Evolutionary conservation across 2,797 vertebrate species (phyloP).

Genomic region (Oophaga sylvatica): DNA sequence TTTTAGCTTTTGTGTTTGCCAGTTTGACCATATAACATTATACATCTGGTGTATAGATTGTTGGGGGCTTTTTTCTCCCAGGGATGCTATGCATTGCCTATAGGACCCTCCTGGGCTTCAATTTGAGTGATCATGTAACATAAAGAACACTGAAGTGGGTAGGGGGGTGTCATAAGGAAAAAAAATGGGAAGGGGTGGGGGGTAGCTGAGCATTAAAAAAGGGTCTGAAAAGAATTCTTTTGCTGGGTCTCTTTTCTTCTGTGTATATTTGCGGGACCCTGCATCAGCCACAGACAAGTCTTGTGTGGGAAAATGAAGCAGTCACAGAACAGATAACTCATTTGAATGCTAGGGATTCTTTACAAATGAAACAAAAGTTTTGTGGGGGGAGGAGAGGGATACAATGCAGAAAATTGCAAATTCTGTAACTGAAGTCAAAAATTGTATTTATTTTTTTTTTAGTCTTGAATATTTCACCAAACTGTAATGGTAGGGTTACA

Average conservation of each 20-base stretch:
- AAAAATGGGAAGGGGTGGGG: conserved; percentile 62
- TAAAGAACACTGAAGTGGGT: conserved; percentile 86
- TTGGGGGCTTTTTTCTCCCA: conserved; percentile 89
- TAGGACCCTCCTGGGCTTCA: conserved; percentile 86
- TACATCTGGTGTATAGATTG: conserved; percentile 98
- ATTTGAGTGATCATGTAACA: conserved; percentile 86
- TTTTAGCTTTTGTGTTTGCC: conserved; percentile 95
- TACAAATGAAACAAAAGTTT: conserved; percentile 78
- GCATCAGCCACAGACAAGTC: conserved; percentile 73
- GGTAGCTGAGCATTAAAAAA: conserved; percentile 70
- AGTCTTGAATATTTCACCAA: not conserved
- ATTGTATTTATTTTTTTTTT: not conserved
- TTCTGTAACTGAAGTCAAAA: conserved; percentile 33
- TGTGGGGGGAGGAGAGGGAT: not conserved
- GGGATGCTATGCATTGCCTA: conserved; percentile 81
- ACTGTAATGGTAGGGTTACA: not conserved
- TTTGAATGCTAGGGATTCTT: conserved; percentile 79
- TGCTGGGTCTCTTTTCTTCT: conserved; percentile 72
- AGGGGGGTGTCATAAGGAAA: conserved; percentile 69
- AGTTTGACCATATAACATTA: conserved; percentile 99
- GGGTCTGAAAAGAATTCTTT: conserved; percentile 80
- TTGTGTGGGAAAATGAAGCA: conserved; percentile 82
- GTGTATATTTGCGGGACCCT: conserved; percentile 74
- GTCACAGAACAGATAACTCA: conserved; percentile 83
- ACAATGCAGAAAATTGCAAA: conserved; percentile 22